Percentiles rank a stretch among this genome's conserved stretches.
Conservation (phyloP, 2,888 invertebrate species). For the Andrena praecox region DNA sequence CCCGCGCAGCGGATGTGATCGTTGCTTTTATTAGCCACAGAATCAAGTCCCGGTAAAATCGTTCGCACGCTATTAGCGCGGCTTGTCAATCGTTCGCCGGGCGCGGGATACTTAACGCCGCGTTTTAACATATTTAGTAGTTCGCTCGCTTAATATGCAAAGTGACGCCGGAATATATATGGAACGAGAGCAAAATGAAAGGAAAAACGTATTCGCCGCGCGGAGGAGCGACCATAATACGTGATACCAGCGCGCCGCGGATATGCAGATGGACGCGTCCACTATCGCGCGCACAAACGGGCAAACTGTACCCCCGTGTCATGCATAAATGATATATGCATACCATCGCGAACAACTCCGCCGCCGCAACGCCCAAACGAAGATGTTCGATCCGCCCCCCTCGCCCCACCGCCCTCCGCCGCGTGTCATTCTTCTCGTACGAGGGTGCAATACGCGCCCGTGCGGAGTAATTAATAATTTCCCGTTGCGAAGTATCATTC, state of each 20-base stretch:
- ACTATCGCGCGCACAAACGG: slow-evolving; percentile 31
- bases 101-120: not conserved
- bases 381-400: slow-evolving; percentile 42
- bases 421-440: slow-evolving; percentile 13
- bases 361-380: slow-evolving; percentile 42
- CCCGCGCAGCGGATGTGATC: not conserved
- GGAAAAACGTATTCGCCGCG: slow-evolving; percentile 43
- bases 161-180: slow-evolving; percentile 41
- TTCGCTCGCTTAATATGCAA: slow-evolving; percentile 51
- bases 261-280: slow-evolving; percentile 52
- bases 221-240: slow-evolving; percentile 58
- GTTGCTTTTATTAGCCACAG: slow-evolving; percentile 1
- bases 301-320: slow-evolving; percentile 45
- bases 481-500: slow-evolving; percentile 34
- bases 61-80: slow-evolving; percentile 14
- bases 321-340: slow-evolving; percentile 67
- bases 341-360: slow-evolving; percentile 57
- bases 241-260: slow-evolving; percentile 23
- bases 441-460: not conserved
- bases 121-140: slow-evolving; percentile 36
- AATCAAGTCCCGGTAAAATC: slow-evolving; percentile 22
- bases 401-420: not conserved
- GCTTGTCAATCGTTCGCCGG: slow-evolving; percentile 8
- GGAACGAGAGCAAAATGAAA: slow-evolving; percentile 61
- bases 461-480: slow-evolving; percentile 58